Conservation (phyloP, 2,888 invertebrate species). For the Pollenia angustigena region DNA sequence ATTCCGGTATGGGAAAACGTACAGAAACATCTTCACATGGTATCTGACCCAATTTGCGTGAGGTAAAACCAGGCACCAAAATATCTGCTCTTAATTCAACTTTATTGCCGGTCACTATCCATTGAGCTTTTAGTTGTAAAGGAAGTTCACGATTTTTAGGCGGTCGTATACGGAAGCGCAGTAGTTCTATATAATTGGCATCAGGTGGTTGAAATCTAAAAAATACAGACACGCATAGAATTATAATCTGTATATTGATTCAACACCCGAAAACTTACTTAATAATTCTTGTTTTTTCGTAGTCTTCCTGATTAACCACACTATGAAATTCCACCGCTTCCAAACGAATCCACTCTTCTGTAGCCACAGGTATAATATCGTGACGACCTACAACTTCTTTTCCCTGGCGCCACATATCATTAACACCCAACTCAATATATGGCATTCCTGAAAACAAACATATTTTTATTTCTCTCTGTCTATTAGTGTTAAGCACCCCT, state of each 20-base stretch:
- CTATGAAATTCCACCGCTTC: constrained; percentile 97
- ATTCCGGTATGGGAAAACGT: constrained; percentile 98
- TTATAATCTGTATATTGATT: not conserved
- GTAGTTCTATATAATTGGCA: constrained; percentile 98
- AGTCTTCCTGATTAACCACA: constrained; percentile 96
- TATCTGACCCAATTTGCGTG: constrained; percentile 96
- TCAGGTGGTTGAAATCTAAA: constrained; percentile 96
- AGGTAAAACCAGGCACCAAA: constrained; percentile 98
- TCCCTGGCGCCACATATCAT: constrained; percentile 99
- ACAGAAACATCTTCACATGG: constrained; percentile 99
- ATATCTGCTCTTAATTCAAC: constrained; percentile 98
- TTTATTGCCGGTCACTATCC: constrained; percentile 94
- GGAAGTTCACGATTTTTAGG: constrained; percentile 98
- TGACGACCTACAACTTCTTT: constrained; percentile 99
- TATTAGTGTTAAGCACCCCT: constrained; percentile 60
- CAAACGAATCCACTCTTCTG: constrained; percentile 99
- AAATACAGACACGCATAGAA: not conserved
- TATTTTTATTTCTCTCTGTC: not conserved
- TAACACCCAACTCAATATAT: constrained; percentile 97
- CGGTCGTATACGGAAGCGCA: constrained; percentile 97
- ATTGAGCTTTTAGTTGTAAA: constrained; percentile 95
- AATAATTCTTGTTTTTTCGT: constrained; percentile 92
- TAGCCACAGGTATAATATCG: constrained; percentile 99
- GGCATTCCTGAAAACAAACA: constrained; percentile 90
- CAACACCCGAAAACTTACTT: constrained; percentile 86